Evolutionary conservation across 2,113 vertebrate species (phyloP).

Genomic region (Garra rufa): DNA sequence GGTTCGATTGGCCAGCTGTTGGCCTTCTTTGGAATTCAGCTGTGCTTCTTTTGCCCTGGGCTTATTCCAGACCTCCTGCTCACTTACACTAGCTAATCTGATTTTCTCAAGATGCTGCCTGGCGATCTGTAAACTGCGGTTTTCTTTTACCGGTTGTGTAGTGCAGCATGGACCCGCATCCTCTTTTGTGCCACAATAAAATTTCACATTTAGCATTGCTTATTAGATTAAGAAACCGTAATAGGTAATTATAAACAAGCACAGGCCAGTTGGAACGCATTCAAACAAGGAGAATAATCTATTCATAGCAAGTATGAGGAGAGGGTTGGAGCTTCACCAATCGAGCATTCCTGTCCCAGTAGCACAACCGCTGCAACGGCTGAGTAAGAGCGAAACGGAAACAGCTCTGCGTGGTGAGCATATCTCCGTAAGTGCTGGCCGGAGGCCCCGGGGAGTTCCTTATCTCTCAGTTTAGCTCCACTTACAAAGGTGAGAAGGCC

Average conservation of each 20-base stretch:
- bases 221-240: neutral
- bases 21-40: constrained; percentile 16
- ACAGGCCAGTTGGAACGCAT: neutral
- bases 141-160: neutral
- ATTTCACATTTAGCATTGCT: neutral
- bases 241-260: constrained; percentile 2
- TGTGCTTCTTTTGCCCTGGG: constrained; percentile 6
- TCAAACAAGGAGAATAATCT: constrained; percentile 6
- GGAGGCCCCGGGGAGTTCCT: neutral
- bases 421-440: constrained; percentile 39
- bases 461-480: constrained; percentile 27
- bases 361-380: neutral
- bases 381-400: neutral
- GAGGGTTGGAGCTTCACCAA: neutral
- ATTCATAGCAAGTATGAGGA: constrained; percentile 5
- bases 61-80: neutral
- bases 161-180: neutral
- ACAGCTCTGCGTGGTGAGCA: constrained; percentile 37
- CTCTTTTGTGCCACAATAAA: neutral
- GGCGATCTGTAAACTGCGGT: constrained; percentile 4
- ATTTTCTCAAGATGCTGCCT: constrained; percentile 24
- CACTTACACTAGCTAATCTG: constrained; percentile 14
- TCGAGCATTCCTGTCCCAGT: constrained; percentile 22
- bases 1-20: constrained; percentile 14
- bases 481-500: constrained; percentile 33